Base-by-base conservation (phyloP, 1,140 invertebrate species). In the Drosophila pallidifrons region DNA sequence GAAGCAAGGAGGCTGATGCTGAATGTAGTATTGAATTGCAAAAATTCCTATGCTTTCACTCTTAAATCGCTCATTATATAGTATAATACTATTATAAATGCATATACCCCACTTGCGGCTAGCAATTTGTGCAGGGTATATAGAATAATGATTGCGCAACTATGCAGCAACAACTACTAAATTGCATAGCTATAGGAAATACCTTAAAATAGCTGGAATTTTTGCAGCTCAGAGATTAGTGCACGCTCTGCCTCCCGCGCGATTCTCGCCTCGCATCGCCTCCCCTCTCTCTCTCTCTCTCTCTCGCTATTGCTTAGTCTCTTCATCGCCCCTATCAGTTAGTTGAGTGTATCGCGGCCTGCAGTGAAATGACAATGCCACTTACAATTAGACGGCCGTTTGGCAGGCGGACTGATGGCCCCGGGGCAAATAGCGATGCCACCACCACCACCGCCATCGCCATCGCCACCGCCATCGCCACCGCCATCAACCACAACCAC, bases 341-440 rank as follows among this genome's bases (percentile, higher is more conserved):
- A 8, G 2, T 20, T 46, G 10, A 10, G 28, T 38, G 13, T 59
- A 38, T 10, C 35, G n/a, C 54, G 15, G 30, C 43, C 30, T 28
- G 38, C 60, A 41, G 15, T 58, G 54, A 11, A 45, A 66, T 72
- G 63, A 73, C 52, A 73, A 73, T 74, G 72, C 43, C 73, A 71
- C 54, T 65, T 64, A 75, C 66, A 71, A 57, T 71, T 63, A 64
- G 59, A 64, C 49, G 46, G 46, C 43, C 58, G 61, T 70, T 70
- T 63, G 72, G 47, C 66, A 57, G 57, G 16, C 57, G 28, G 49
- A 47, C 57, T 60, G 65, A 74, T 74, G 65, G 65, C 65, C 57
- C 15, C 47, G 15, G 28, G 57, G 46, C 63, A 58, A 66, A n/a
- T 25, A 25, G 20, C 51, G 45, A 30, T 35, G 59, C 38, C 15